phyloP scores from a whole-genome alignment of 2,888 invertebrate species.

The Cheiracanthium punctorium region DNA sequence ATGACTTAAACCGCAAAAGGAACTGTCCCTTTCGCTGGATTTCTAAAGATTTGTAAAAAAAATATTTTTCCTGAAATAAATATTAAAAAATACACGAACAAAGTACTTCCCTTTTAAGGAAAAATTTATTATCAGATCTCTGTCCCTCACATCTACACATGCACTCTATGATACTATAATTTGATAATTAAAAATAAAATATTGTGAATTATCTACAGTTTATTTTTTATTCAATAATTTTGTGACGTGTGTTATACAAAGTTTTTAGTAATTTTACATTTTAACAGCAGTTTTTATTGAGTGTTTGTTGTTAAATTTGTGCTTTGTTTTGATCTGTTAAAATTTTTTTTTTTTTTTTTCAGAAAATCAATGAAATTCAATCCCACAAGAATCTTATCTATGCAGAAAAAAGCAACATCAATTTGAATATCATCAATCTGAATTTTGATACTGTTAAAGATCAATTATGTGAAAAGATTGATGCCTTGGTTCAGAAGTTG shows the following conservation, averaged over 20 bases:
- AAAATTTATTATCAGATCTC: too few species aligned
- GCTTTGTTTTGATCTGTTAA: background rate
- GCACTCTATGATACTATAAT: too few species aligned
- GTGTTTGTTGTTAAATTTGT: background rate
- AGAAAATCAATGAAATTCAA: constrained; percentile 60
- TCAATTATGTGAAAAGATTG: constrained; percentile 56
- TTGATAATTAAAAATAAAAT: too few species aligned
- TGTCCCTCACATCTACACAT: too few species aligned
- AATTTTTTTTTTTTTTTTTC: constrained; percentile 2
- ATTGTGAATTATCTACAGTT: background rate
- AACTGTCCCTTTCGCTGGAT: too few species aligned
- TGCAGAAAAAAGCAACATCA: constrained; percentile 46
- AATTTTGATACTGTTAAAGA: constrained; percentile 48
- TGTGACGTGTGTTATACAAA: background rate
- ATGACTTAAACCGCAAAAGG: too few species aligned
- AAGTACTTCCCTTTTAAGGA: too few species aligned
- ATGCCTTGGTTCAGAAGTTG: constrained; percentile 41
- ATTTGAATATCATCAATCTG: constrained; percentile 52
- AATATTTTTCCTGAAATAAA: too few species aligned
- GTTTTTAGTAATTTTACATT: too few species aligned
- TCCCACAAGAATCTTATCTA: constrained; percentile 24
- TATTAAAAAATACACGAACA: too few species aligned
- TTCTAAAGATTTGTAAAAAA: too few species aligned
- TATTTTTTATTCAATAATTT: background rate
- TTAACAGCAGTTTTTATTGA: background rate